Base-by-base conservation (phyloP, 2,888 invertebrate species). In the Helobdella robusta region DNA sequence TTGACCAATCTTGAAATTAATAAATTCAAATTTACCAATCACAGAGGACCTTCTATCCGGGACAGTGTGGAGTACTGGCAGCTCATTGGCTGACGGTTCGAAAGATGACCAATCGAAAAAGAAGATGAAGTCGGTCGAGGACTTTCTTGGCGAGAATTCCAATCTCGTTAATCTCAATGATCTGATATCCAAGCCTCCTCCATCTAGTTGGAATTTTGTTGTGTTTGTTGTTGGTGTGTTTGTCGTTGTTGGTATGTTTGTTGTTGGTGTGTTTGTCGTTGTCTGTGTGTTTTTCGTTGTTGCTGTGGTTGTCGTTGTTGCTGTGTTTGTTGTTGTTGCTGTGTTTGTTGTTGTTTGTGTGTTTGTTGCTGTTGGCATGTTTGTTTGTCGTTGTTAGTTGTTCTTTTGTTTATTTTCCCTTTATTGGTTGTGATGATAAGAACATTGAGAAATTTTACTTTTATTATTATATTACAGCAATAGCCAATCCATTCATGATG, bases 141-240 rank as follows among this genome's bases (percentile, higher is more conserved):
- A 89, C 75, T 98, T 98, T 83, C 85, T 98, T 64, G 97, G 97
- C 56, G 93, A 93, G 81, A 95, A 98, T 83, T 91, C 92, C 15
- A 86, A 88, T 73, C 85, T 98, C 74, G 97, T 98, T 70, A 97
- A 97, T 84, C 84, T 98, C 80, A 97, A 98, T 83, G 91, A 95
- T 79, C 85, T 97, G 77, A 89, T 97, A 73, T 76, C 77, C 18
- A 86, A 83, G 65, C 79, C 82, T 36, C 80, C 82, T 3, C 60
- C 67, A 6, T 67, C 66, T 32, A 66, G 66, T 66, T 44, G 34
- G 66, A 46, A n/a, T n/a, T n/a, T n/a, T n/a, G n/a, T n/a, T n/a
- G n/a, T n/a, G n/a, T n/a, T n/a, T n/a, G 40, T 40, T 15, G 40
- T 40, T 15, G 40, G 8, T 15, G 40, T 50, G 25, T 4, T 50